These are phyloP conservation scores for Phthorimaea operculella DNA, from an alignment of 1,140 invertebrate species.

Conservation along the genomic window DNA sequence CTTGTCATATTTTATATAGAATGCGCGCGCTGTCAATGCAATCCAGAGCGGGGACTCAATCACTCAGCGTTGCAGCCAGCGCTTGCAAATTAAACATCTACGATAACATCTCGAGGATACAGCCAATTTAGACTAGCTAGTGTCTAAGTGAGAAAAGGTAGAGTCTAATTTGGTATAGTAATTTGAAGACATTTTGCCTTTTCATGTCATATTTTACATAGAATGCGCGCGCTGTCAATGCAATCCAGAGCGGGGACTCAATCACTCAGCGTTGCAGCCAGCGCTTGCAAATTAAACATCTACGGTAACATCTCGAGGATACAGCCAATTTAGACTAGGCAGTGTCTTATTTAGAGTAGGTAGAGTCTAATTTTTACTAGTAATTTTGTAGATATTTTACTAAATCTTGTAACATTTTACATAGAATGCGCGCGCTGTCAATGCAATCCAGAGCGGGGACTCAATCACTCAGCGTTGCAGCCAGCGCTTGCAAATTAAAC, in stretches of 20 bases:
- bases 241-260: constrained; percentile 38
- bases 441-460: constrained; percentile 36
- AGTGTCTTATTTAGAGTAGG: too few species aligned
- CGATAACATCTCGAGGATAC: constrained; percentile 17
- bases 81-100: constrained; percentile 51
- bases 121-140: constrained; percentile 6
- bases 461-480: constrained; percentile 54
- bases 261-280: constrained; percentile 50
- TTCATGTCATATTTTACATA: constrained; percentile 68
- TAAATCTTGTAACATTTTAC: too few species aligned
- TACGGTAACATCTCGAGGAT: constrained; percentile 17
- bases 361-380: too few species aligned
- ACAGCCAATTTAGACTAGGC: constrained; percentile 9
- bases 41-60: constrained; percentile 41
- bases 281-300: constrained; percentile 52
- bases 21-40: constrained; percentile 48
- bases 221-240: constrained; percentile 54
- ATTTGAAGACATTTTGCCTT: too few species aligned
- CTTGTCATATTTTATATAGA: constrained; percentile 15
- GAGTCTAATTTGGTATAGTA: too few species aligned
- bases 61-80: constrained; percentile 44
- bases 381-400: too few species aligned
- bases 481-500: constrained; percentile 53
- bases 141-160: too few species aligned
- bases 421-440: constrained; percentile 44